Percentiles rank a stretch among this genome's conserved stretches.
Conservation (phyloP, 2,888 invertebrate genomes). For the Corythucha ciliata region DNA sequence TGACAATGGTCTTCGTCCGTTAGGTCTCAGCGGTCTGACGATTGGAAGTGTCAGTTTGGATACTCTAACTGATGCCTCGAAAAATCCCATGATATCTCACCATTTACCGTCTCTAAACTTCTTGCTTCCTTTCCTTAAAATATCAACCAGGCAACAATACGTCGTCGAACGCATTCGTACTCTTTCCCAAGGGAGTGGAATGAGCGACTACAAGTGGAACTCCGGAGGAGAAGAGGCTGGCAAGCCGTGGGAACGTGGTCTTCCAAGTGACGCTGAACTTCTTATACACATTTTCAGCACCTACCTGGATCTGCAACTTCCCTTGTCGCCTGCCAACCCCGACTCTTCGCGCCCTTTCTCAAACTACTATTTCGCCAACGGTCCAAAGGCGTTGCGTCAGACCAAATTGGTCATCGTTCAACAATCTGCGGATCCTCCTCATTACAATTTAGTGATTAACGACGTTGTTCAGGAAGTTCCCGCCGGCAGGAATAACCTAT, state of each 20-base stretch:
- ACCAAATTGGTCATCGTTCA: slow-evolving; percentile 54
- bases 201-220: slow-evolving; percentile 83
- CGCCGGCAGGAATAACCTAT: slow-evolving; percentile 77
- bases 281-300: slow-evolving; percentile 75
- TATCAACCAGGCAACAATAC: slow-evolving; percentile 77
- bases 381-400: slow-evolving; percentile 44
- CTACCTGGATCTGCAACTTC: slow-evolving; percentile 65
- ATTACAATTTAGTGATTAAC: slow-evolving; percentile 58
- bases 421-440: slow-evolving; percentile 55
- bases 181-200: slow-evolving; percentile 72
- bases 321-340: slow-evolving; percentile 49
- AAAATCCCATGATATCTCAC: slow-evolving; percentile 41
- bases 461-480: slow-evolving; percentile 58
- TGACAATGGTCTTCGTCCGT: slow-evolving; percentile 59
- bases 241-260: slow-evolving; percentile 68
- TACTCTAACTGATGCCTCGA: slow-evolving; percentile 61
- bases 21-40: slow-evolving; percentile 57
- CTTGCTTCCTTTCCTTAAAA: slow-evolving; percentile 70
- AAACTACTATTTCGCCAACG: slow-evolving; percentile 45
- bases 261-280: slow-evolving; percentile 79
- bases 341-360: slow-evolving; percentile 59
- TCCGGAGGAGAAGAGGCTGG: slow-evolving; percentile 63
- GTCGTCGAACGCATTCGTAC: slow-evolving; percentile 59
- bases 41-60: slow-evolving; percentile 63
- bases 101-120: slow-evolving; percentile 49